These are phyloP conservation scores for Corythornis madagascariensis DNA, from an alignment of 2,113 vertebrate species.

Conservation along the genomic window DNA sequence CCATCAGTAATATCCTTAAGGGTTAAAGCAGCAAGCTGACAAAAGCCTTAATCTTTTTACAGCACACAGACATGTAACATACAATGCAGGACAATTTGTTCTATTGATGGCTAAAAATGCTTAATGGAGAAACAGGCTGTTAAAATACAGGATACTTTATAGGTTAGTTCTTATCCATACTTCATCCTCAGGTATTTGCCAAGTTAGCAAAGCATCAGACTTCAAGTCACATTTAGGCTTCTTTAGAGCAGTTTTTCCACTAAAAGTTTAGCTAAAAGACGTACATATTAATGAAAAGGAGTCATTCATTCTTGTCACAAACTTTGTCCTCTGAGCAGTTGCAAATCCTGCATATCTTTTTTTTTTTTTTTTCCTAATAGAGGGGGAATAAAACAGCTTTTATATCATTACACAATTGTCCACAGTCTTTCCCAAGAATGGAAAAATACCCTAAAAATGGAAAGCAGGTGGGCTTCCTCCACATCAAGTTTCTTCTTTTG, in stretches of 20 bases:
- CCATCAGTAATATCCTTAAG: background rate
- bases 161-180: slow-evolving; percentile 62
- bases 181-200: slow-evolving; percentile 47
- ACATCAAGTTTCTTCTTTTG: background rate
- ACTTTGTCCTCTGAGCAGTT: slow-evolving; percentile 59
- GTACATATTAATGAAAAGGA: slow-evolving; percentile 46
- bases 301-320: slow-evolving; percentile 59
- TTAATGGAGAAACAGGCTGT: slow-evolving; percentile 73
- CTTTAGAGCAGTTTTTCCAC: slow-evolving; percentile 43
- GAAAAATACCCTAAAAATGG: slow-evolving; percentile 57
- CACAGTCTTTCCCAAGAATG: slow-evolving; percentile 44
- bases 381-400: slow-evolving; percentile 69
- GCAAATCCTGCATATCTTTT: slow-evolving; percentile 57
- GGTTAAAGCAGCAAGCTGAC: slow-evolving; percentile 38
- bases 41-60: slow-evolving; percentile 50
- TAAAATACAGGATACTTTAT: slow-evolving; percentile 60
- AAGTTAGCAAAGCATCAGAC: slow-evolving; percentile 59
- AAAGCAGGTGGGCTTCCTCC: slow-evolving; percentile 65
- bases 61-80: slow-evolving; percentile 37
- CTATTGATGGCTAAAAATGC: slow-evolving; percentile 50
- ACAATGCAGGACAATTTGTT: slow-evolving; percentile 46
- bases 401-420: slow-evolving; percentile 54
- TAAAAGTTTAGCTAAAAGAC: slow-evolving; percentile 29
- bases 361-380: slow-evolving; percentile 39
- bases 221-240: slow-evolving; percentile 42